phyloP scores from a whole-genome alignment of 1,140 invertebrate genomes.

The Drosophila navojoa region DNA sequence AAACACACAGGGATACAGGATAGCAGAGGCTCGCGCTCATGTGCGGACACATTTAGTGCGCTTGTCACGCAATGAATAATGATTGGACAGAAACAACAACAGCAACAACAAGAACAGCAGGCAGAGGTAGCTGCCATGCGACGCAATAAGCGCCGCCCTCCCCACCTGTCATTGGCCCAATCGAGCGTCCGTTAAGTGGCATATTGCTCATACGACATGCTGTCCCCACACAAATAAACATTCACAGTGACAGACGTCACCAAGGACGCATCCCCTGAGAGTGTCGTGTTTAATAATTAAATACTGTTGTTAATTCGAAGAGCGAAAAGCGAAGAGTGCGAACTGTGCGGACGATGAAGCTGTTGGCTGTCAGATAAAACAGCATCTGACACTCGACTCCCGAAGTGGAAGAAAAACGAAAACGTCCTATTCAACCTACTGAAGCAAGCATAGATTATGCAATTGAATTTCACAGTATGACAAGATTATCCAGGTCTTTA shows the following conservation, averaged over 20 bases:
- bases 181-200: slow-evolving; percentile 77
- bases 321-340: slow-evolving; percentile 16
- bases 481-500: background rate
- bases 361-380: slow-evolving; percentile 18
- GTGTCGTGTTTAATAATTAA: slow-evolving; percentile 74
- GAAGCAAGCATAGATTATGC: background rate
- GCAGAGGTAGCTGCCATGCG: slow-evolving; percentile 15
- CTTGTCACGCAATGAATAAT: slow-evolving; percentile 82
- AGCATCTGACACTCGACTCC: background rate
- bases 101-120: slow-evolving; percentile 32
- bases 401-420: background rate
- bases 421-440: background rate
- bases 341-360: background rate
- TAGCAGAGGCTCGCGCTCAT: slow-evolving; percentile 8
- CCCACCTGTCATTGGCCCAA: slow-evolving; percentile 65
- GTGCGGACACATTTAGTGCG: slow-evolving; percentile 70
- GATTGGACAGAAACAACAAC: slow-evolving; percentile 62
- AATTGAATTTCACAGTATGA: background rate
- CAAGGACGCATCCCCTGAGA: slow-evolving; percentile 12
- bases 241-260: slow-evolving; percentile 3
- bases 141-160: slow-evolving; percentile 59
- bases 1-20: slow-evolving; percentile 15
- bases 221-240: slow-evolving; percentile 31
- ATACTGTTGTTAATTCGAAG: slow-evolving; percentile 65
- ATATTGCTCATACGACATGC: slow-evolving; percentile 77